Evolutionary conservation across 2,797 vertebrate species (phyloP), one percentile per base, ranked within the genome.

Genomic region (Anas bahamensis): DNA sequence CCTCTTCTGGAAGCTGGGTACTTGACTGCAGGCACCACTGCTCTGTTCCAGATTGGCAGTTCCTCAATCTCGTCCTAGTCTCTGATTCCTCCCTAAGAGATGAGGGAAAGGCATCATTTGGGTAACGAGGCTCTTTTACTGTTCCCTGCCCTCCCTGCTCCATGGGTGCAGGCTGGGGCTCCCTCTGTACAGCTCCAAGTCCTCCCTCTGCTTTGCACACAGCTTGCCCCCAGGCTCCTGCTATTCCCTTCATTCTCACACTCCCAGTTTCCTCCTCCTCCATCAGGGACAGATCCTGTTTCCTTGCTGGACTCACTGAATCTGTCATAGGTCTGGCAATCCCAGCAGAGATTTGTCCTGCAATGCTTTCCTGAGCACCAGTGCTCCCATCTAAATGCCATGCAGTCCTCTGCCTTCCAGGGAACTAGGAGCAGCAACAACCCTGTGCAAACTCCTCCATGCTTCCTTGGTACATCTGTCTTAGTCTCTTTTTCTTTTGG

Each of bases 381-480:
- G 59, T 1, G 5, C 21, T 83, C 13, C 55, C 70, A 65, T 24
- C 33, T 60, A 70, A 60, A 56, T 1, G 2, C 29, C 60, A 18
- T 7, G 2, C 59, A 24, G 53, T 16, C 9, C 11, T 42, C 35
- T 74, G 48, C 19, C 37, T 89, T 80, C 72, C 65, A 65, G 19
- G 28, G 16, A 16, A 42, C 26, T 12, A 41, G 66, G 15, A 76
- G 4, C 1, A 82, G 46, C 35, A 74, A 69, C n/a, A 78, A 18
- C 23, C 17, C 4, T 2, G 13, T 83, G 57, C 52, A 61, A 83
- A 52, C 37, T 66, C 46, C 46, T 66, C 35, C 6, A 2, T 1
- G 2, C 39, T 77, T 72, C 68, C 57, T 65, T 1, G 0, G 41
- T 74, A 35, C 2, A 0, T 26, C n/a, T 22, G 37, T 21, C 41